Base-by-base conservation (phyloP, 2,113 vertebrate species). In the Pituophis catenifer region DNA sequence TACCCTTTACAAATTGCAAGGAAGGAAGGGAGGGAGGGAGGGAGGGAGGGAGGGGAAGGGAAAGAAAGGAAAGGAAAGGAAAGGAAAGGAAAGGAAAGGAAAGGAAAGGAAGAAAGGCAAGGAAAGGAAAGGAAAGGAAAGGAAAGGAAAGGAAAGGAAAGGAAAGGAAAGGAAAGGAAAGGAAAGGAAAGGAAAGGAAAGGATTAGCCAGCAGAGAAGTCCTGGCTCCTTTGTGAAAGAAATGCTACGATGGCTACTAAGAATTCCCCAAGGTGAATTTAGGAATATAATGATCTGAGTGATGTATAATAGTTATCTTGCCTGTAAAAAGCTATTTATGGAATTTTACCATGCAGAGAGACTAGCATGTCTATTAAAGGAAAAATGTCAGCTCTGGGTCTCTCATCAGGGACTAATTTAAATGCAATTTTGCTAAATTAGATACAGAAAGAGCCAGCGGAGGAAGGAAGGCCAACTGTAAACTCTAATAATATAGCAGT, bases 311-410 rank as follows among this genome's bases (percentile, higher is more conserved):
- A 96, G 96, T 92, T 89, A 96, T 95, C 95, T 96, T 3, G 10
- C 91, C 90, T 93, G 94, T 93, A 96, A 95, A 95, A 95, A 96
- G 94, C 93, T 96, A 96, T 95, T 97, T 96, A 92, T 94, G 96
- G 96, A 93, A 95, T 96, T 96, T 96, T 95, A 96, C 95, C 97
- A 96, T 95, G 95, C 94, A 96, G 95, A 89, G 97, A 97, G 97
- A 98, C 96, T 97, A 98, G 97, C 96, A 94, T 94, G 94, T 96
- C 97, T 97, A 97, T 98, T 98, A 97, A 97, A 97, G 97, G 95
- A 96, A 96, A 97, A 96, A 96, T 93, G 96, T 97, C 96, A 98
- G 96, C 97, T 96, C 94, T 33, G 91, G 96, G 96, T 97, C 96
- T 97, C 97, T 97, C 98, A 97, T 88, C 55, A 50, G 97, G 96